A percentile compares a stretch with the other conserved stretches of the same genome.
phyloP scores from a whole-genome alignment of 2,797 vertebrate genomes.

The Thamnophis elegans region DNA sequence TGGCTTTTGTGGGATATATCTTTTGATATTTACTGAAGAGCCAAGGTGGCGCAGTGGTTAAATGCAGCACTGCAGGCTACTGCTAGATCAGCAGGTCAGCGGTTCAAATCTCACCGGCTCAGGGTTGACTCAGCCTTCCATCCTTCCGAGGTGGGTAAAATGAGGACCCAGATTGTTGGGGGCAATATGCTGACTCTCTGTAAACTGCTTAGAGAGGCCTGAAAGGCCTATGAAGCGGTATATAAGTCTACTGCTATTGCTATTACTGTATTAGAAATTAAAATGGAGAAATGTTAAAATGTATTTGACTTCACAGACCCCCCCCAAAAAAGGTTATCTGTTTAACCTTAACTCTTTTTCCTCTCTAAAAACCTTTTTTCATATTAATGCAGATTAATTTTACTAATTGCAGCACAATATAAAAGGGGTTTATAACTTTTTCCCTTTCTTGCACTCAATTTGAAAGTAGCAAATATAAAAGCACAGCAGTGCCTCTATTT shows the following conservation, averaged over 20 bases:
- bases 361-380: slow-evolving; percentile 21
- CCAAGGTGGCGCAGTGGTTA: no score
- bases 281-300: neutral
- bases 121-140: no score
- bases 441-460: slow-evolving; percentile 58
- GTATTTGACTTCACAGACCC: neutral
- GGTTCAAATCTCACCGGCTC: no score
- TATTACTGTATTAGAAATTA: neutral
- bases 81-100: no score
- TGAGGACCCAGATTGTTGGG: no score
- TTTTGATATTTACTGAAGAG: neutral
- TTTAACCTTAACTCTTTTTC: slow-evolving; percentile 3
- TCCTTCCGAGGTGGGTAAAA: no score
- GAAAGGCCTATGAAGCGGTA: no score
- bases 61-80: no score
- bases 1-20: neutral
- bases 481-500: slow-evolving; percentile 49
- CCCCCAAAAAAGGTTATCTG: neutral
- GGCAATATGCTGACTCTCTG: no score
- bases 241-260: no score
- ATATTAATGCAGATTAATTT: slow-evolving; percentile 34
- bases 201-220: no score
- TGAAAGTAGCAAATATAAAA: slow-evolving; percentile 56
- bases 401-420: slow-evolving; percentile 40
- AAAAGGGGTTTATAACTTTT: slow-evolving; percentile 60